Evolutionary conservation across 2,888 invertebrate species (phyloP).

Genomic region (Scaptomyza cyrtandrae): DNA sequence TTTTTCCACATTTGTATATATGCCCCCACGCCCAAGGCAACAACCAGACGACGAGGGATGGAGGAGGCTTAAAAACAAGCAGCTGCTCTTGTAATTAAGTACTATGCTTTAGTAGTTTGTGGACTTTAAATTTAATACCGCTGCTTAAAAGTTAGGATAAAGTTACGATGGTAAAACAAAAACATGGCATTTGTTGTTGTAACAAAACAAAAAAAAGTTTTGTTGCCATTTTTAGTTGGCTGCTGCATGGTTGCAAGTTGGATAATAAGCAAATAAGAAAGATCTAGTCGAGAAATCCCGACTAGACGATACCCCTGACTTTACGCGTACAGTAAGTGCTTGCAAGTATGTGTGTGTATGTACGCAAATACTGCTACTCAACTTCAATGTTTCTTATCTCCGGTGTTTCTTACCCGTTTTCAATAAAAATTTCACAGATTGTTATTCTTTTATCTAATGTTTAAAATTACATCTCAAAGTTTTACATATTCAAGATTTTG

Average conservation of each 20-base stretch:
- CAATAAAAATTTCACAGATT: no score
- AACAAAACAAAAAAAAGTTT: not conserved
- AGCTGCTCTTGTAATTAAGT: slow-evolving; percentile 32
- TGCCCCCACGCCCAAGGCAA: slow-evolving; percentile 27
- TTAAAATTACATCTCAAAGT: no score
- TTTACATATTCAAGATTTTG: no score
- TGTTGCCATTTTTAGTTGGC: not conserved
- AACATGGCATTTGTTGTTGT: not conserved
- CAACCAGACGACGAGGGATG: not conserved
- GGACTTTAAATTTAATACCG: not conserved
- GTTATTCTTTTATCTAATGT: no score
- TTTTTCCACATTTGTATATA: slow-evolving; percentile 11
- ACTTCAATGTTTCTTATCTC: no score
- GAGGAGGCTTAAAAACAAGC: slow-evolving; percentile 14
- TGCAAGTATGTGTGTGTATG: no score
- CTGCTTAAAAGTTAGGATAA: not conserved
- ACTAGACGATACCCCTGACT: no score
- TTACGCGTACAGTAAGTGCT: no score
- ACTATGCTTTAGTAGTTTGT: slow-evolving; percentile 3
- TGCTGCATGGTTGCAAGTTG: not conserved
- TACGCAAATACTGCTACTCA: no score
- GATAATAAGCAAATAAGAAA: not conserved
- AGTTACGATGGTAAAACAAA: not conserved
- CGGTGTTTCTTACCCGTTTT: no score
- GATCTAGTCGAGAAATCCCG: no score